These are phyloP conservation scores for Pseudomugil tenellus DNA, from an alignment of 2,797 vertebrate genomes.

Conservation along the genomic window DNA sequence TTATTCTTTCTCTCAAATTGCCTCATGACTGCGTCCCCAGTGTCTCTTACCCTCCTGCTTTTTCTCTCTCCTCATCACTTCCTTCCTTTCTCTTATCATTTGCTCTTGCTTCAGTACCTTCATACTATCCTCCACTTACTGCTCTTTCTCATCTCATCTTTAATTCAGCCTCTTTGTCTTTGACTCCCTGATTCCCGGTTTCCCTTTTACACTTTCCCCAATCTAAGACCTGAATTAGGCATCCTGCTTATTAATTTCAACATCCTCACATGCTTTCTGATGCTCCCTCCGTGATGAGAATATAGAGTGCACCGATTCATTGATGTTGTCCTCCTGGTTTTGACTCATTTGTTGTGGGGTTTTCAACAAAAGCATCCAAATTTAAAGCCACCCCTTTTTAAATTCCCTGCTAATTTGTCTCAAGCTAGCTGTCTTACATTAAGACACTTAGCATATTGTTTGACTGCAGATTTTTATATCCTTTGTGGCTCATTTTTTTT, in stretches of 20 bases:
- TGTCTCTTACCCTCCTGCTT: constrained; percentile 28
- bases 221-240: constrained; percentile 52
- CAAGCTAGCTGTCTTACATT: neutral
- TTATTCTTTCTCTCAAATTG: constrained; percentile 47
- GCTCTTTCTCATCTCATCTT: constrained; percentile 32
- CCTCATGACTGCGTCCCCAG: constrained; percentile 33
- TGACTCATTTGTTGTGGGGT: constrained; percentile 11
- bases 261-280: constrained; percentile 31
- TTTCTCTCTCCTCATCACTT: constrained; percentile 21
- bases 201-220: constrained; percentile 26
- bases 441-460: neutral
- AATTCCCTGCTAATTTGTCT: neutral
- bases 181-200: constrained; percentile 24
- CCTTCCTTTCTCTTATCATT: constrained; percentile 35
- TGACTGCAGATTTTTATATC: neutral
- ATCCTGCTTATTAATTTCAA: constrained; percentile 51
- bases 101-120: constrained; percentile 37
- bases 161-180: constrained; percentile 45
- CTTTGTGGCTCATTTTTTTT: neutral
- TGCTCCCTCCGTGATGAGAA: constrained; percentile 37
- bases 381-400: neutral
- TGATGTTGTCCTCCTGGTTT: constrained; percentile 27
- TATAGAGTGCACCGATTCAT: constrained; percentile 43
- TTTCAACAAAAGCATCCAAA: constrained; percentile 17
- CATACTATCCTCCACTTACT: constrained; percentile 17